phyloP scores from a whole-genome alignment of 2,888 invertebrate species.

The Coleophora flavipennella region DNA sequence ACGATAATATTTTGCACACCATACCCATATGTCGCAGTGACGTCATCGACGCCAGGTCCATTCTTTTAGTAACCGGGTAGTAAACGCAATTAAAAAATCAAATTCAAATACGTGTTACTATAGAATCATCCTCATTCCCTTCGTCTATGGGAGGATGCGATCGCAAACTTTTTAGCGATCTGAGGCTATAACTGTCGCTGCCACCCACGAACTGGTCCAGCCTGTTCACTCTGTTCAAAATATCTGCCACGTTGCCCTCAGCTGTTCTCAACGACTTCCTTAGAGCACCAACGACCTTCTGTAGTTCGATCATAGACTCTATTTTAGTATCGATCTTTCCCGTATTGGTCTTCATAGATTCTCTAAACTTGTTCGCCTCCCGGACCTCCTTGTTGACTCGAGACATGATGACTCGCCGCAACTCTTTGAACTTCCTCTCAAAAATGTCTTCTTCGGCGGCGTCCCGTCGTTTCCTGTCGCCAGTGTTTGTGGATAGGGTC shows the following conservation, averaged over 20 bases:
- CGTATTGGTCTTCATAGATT: conserved; percentile 35
- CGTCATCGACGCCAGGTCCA: too few species aligned
- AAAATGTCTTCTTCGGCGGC: conserved; percentile 28
- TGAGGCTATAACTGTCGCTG: conserved; percentile 16
- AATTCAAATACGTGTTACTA: conserved; percentile 13
- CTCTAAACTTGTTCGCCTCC: conserved; percentile 23
- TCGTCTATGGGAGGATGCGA: conserved; percentile 21
- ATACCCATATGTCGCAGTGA: too few species aligned
- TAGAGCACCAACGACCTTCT: conserved; percentile 30
- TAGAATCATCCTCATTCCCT: conserved; percentile 14
- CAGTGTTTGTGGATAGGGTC: conserved; percentile 53
- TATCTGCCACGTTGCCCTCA: conserved; percentile 24
- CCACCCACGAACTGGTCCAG: conserved; percentile 12
- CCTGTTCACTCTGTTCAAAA: conserved; percentile 33
- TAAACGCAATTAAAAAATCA: too few species aligned
- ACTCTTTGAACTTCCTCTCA: conserved; percentile 41
- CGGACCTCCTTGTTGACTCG: conserved; percentile 35
- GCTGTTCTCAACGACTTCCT: conserved; percentile 29
- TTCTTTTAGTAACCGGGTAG: too few species aligned
- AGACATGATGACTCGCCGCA: conserved; percentile 34
- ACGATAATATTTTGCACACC: too few species aligned
- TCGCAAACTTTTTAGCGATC: conserved; percentile 23
- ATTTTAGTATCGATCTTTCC: conserved; percentile 42
- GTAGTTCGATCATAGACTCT: conserved; percentile 38
- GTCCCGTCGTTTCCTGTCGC: conserved; percentile 28